These are phyloP conservation scores for Helostoma temminkii DNA, from an alignment of 2,797 vertebrate species.

Conservation along the genomic window DNA sequence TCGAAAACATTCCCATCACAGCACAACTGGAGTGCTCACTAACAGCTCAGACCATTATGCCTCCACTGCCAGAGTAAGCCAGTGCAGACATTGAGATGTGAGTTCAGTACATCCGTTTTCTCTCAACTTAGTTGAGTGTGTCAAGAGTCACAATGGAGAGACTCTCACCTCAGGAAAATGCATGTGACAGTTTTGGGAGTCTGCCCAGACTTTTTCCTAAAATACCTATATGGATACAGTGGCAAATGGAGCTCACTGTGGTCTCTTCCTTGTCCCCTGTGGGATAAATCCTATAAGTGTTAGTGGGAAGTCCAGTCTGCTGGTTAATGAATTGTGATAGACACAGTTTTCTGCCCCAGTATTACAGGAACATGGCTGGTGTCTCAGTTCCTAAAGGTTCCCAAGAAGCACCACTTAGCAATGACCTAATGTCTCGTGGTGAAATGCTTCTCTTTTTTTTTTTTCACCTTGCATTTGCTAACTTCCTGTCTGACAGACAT, in stretches of 20 bases:
- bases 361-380: conserved; percentile 46
- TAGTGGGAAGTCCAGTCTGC: conserved; percentile 41
- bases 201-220: not conserved
- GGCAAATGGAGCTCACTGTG: not conserved
- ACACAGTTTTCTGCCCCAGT: conserved; percentile 44
- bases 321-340: conserved; percentile 57
- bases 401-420: conserved; percentile 33
- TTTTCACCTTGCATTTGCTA: conserved; percentile 36
- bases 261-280: conserved; percentile 13
- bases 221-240: conserved; percentile 17
- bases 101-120: conserved; percentile 46
- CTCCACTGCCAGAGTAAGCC: conserved; percentile 33
- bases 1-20: conserved; percentile 75
- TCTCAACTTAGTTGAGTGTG: conserved; percentile 33
- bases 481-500: conserved; percentile 63
- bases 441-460: conserved; percentile 47
- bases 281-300: conserved; percentile 41
- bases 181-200: conserved; percentile 38
- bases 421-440: conserved; percentile 54
- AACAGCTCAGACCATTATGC: conserved; percentile 71
- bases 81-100: conserved; percentile 52
- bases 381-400: conserved; percentile 42
- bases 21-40: conserved; percentile 70
- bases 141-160: conserved; percentile 39
- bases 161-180: conserved; percentile 32